phyloP scores from a whole-genome alignment of 2,113 vertebrate species.

The Brachypteracias leptosomus region DNA sequence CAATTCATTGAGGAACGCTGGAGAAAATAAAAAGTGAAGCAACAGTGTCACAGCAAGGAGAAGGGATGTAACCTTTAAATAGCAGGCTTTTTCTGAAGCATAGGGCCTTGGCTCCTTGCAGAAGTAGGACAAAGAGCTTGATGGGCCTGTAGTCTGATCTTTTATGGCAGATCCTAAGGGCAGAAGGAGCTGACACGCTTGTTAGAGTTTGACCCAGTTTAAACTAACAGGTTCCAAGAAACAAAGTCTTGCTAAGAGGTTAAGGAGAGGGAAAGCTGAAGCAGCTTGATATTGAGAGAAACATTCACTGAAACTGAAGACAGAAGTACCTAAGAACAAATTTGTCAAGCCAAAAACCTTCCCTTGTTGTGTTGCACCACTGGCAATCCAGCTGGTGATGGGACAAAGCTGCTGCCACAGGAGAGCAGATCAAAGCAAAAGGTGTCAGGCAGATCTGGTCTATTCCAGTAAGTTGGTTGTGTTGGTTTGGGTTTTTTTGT shows the following conservation, averaged over 20 bases:
- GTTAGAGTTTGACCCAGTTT: slow-evolving; percentile 33
- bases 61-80: not conserved
- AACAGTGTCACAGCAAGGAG: not conserved
- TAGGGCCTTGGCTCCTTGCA: not conserved
- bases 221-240: slow-evolving; percentile 9
- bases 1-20: not conserved
- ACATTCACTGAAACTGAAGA: not conserved
- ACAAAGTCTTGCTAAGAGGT: not conserved
- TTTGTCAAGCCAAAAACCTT: not conserved
- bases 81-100: not conserved
- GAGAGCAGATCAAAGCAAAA: not conserved
- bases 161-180: slow-evolving; percentile 27
- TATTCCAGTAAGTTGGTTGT: not conserved
- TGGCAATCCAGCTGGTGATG: not conserved
- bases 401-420: not conserved
- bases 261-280: not conserved
- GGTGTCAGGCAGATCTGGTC: not conserved
- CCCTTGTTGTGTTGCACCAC: not conserved
- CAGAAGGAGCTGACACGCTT: not conserved
- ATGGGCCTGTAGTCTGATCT: not conserved
- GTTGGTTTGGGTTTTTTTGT: not conserved
- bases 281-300: not conserved
- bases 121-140: slow-evolving; percentile 23
- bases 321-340: not conserved
- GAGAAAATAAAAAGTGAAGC: slow-evolving; percentile 29